Percentiles rank a stretch among this genome's conserved stretches.
phyloP scores from a whole-genome alignment of 2,113 vertebrate genomes.

The Vicugna pacos region DNA sequence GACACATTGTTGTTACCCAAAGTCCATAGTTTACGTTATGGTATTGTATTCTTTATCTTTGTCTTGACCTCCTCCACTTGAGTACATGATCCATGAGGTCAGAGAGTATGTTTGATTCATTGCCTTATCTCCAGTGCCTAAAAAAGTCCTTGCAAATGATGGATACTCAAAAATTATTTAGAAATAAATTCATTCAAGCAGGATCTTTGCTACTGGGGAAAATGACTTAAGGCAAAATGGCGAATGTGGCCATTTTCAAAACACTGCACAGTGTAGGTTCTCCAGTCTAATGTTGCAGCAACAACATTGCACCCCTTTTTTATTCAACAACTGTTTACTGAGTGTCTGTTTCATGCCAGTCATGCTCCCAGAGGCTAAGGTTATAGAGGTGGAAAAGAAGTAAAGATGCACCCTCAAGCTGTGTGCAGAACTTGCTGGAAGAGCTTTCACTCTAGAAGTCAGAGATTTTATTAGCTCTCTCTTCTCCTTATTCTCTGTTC shows the following conservation, averaged over 20 bases:
- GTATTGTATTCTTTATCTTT: background rate
- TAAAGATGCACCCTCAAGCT: background rate
- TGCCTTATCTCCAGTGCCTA: background rate
- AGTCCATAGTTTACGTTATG: background rate
- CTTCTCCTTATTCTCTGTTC: background rate
- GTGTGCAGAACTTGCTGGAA: background rate
- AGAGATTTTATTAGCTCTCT: background rate
- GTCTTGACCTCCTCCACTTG: background rate
- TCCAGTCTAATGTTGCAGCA: background rate
- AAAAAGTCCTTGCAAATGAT: background rate
- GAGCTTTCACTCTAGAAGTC: background rate
- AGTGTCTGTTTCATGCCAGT: background rate
- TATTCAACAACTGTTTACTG: background rate
- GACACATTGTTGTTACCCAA: background rate
- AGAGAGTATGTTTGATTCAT: background rate
- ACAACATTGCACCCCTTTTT: background rate
- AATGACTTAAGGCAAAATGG: background rate
- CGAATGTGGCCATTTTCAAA: background rate
- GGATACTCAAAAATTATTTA: background rate
- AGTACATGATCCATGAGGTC: background rate
- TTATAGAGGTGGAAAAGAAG: no score
- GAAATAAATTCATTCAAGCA: background rate
- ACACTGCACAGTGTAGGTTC: background rate
- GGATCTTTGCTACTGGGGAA: background rate
- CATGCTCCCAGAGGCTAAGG: background rate